phyloP scores from a whole-genome alignment of 2,888 invertebrate genomes.

The Physocephala rufipes region DNA sequence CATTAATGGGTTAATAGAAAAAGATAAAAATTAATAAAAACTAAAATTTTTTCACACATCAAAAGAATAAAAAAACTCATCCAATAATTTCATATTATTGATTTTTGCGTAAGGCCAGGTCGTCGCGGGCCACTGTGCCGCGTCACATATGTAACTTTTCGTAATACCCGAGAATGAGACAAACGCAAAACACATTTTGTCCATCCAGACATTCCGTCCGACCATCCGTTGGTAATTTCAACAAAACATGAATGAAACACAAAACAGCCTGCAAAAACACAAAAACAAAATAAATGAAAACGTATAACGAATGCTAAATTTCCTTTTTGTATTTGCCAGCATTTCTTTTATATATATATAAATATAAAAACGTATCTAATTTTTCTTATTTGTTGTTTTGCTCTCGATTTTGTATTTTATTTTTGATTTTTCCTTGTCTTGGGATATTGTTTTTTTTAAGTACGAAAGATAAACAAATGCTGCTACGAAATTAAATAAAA shows the following conservation, averaged over 20 bases:
- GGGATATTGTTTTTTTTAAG: background rate
- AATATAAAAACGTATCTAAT: too few relatives aligned
- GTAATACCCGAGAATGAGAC: too few relatives aligned
- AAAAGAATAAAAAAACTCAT: too few relatives aligned
- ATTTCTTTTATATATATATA: background rate
- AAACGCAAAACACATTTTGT: too few relatives aligned
- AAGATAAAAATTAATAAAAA: too few relatives aligned
- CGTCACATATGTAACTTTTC: too few relatives aligned
- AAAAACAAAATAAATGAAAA: constrained; percentile 1
- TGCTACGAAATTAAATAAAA: constrained; percentile 23
- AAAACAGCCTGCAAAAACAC: constrained; percentile 23
- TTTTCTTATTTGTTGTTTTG: constrained; percentile 4
- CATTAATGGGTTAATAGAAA: too few relatives aligned
- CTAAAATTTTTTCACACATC: too few relatives aligned
- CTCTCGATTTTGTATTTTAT: background rate
- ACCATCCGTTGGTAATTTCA: background rate
- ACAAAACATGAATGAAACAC: constrained; percentile 34
- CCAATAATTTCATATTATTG: too few relatives aligned
- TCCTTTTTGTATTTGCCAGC: background rate
- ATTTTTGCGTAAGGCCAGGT: too few relatives aligned
- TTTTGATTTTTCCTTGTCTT: constrained; percentile 10
- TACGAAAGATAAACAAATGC: background rate
- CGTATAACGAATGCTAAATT: background rate
- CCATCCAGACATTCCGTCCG: too few relatives aligned
- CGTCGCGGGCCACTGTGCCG: too few relatives aligned